Evolutionary conservation across 2,113 vertebrate species (phyloP).

Genomic region (Erythrocercus mccallii): DNA sequence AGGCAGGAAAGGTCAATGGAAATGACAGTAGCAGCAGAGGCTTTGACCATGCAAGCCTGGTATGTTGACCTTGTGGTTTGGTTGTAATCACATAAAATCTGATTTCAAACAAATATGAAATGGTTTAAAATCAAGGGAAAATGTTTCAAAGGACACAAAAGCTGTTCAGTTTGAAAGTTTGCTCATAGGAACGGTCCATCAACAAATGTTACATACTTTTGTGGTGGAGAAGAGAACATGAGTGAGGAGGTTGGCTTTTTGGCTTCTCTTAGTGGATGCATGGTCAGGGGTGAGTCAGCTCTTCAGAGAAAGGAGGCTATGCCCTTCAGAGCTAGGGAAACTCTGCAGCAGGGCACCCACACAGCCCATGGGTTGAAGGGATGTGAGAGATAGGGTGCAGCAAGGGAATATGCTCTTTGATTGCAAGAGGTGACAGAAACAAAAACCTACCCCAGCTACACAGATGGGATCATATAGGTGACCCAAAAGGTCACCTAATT

Average conservation of each 20-base stretch:
- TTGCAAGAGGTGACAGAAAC: background rate
- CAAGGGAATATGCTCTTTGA: background rate
- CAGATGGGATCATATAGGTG: background rate
- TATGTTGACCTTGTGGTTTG: background rate
- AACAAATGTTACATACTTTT: background rate
- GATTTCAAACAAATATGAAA: background rate
- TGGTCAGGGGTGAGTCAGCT: rapidly evolving
- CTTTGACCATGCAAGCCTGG: background rate
- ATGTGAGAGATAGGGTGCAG: background rate
- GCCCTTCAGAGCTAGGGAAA: background rate
- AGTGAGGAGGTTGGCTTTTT: background rate
- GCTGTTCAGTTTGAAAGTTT: background rate
- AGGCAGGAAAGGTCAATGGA: background rate
- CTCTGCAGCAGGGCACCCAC: background rate
- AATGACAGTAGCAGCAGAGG: background rate
- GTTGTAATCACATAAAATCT: background rate
- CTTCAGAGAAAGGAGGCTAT: background rate
- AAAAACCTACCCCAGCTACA: background rate
- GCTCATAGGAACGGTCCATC: background rate
- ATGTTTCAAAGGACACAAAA: background rate
- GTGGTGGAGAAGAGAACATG: background rate
- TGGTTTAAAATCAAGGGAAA: background rate
- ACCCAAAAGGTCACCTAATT: background rate
- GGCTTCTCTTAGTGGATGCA: background rate
- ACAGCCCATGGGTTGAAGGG: background rate